Percentiles rank a stretch among this genome's conserved stretches.
These are phyloP conservation scores for Helostoma temminkii DNA, from an alignment of 2,797 vertebrate species.

Conservation along the genomic window DNA sequence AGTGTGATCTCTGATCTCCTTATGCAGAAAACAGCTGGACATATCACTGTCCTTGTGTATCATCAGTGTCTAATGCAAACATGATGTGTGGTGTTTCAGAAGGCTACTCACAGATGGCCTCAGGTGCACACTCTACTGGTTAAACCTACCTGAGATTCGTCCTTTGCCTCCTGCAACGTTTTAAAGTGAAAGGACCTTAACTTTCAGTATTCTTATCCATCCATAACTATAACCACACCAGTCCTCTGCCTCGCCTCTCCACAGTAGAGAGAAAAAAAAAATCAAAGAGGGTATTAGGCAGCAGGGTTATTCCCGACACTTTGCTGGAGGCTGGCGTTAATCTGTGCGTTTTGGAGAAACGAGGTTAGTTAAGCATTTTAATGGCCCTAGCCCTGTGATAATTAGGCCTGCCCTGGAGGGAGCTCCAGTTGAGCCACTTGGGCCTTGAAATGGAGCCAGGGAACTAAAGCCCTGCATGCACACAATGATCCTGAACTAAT, in stretches of 20 bases:
- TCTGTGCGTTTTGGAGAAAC: constrained; percentile 96
- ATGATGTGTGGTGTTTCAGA: background rate
- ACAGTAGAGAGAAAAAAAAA: constrained; percentile 78
- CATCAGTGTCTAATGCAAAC: background rate
- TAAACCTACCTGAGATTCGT: constrained; percentile 30
- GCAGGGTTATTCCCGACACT: constrained; percentile 92
- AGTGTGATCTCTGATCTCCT: background rate
- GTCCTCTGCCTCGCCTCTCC: constrained; percentile 76
- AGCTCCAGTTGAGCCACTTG: constrained; percentile 94
- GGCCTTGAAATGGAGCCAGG: constrained; percentile 98
- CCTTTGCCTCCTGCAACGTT: constrained; percentile 14
- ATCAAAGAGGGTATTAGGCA: constrained; percentile 97
- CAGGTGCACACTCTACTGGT: constrained; percentile 7
- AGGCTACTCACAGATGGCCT: constrained; percentile 3
- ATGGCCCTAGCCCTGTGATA: constrained; percentile 99
- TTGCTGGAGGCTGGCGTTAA: constrained; percentile 96
- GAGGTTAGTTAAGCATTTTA: constrained; percentile 99
- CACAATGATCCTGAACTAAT: constrained; percentile 99
- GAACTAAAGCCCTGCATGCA: constrained; percentile 91
- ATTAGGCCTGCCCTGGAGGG: constrained; percentile 99
- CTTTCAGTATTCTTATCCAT: constrained; percentile 64
- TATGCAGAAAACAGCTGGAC: background rate
- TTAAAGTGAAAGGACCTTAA: constrained; percentile 37
- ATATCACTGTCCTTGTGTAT: background rate
- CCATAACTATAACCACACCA: constrained; percentile 68